Evolutionary conservation across 2,888 invertebrate species (phyloP).

Genomic region (Neoaliturus tenellus): DNA sequence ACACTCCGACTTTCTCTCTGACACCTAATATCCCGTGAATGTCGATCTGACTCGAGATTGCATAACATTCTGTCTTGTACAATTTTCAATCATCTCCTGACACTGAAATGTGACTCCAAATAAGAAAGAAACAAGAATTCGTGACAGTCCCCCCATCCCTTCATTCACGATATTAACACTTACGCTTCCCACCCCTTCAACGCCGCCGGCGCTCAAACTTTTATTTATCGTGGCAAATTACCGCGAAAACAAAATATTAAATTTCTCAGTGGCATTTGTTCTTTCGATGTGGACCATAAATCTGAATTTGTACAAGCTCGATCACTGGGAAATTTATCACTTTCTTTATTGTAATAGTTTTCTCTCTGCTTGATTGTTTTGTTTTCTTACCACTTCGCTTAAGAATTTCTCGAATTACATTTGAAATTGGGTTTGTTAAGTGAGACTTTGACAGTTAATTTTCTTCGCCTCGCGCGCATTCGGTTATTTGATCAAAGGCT

Average conservation of each 20-base stretch:
- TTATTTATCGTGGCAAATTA: slow-evolving; percentile 50
- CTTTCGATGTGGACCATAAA: slow-evolving; percentile 28
- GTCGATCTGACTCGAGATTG: slow-evolving; percentile 46
- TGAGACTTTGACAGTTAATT: neutral
- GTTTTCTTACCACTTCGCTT: slow-evolving; percentile 1
- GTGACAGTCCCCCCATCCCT: slow-evolving; percentile 45
- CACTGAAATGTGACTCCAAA: slow-evolving; percentile 56
- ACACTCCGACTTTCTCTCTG: too few relatives aligned
- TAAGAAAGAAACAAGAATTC: slow-evolving; percentile 56
- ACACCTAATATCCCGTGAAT: slow-evolving; percentile 35
- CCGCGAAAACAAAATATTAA: slow-evolving; percentile 50
- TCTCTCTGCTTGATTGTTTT: slow-evolving; percentile 8
- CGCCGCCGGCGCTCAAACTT: slow-evolving; percentile 31
- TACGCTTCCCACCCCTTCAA: neutral
- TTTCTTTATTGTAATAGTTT: slow-evolving; percentile 43
- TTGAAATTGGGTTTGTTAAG: slow-evolving; percentile 2
- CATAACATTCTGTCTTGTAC: slow-evolving; percentile 62
- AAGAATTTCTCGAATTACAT: neutral
- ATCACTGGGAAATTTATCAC: slow-evolving; percentile 29
- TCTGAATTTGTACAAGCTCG: slow-evolving; percentile 32
- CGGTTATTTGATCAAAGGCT: neutral
- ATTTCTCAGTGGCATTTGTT: slow-evolving; percentile 42
- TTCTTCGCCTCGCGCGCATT: neutral
- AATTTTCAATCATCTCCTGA: slow-evolving; percentile 63
- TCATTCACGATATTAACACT: slow-evolving; percentile 47